Conservation (phyloP, 2,888 invertebrate species). For the Hypolimnas misippus region DNA sequence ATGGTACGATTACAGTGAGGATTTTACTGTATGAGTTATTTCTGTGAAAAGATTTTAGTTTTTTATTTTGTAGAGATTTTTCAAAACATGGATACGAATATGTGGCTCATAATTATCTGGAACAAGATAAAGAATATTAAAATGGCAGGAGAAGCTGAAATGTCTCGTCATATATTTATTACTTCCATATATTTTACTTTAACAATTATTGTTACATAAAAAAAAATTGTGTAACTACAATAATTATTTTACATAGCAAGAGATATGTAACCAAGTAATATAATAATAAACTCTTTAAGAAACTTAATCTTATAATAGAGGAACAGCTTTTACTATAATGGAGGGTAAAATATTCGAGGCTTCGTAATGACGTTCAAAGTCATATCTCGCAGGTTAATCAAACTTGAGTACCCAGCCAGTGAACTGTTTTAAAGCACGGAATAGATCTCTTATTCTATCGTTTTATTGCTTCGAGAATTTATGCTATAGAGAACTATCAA, state of each 20-base stretch:
- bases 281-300: not conserved
- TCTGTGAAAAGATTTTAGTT: constrained; percentile 22
- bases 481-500: not conserved
- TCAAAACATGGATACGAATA: constrained; percentile 1
- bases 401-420: constrained; percentile 20
- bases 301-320: constrained; percentile 16
- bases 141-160: not conserved
- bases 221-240: not conserved
- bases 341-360: constrained; percentile 28
- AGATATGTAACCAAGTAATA: not conserved
- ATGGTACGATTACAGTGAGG: constrained; percentile 22
- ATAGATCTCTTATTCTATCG: constrained; percentile 4
- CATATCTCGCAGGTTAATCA: constrained; percentile 25
- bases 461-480: constrained; percentile 10
- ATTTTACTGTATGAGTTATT: constrained; percentile 24
- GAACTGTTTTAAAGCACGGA: constrained; percentile 19
- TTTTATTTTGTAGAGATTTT: constrained; percentile 11
- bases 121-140: not conserved
- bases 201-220: not conserved
- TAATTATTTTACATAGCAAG: not conserved
- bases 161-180: not conserved
- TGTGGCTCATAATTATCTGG: not conserved
- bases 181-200: too few relatives aligned
- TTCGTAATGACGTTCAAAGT: constrained; percentile 23
- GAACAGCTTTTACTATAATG: constrained; percentile 24